Evolutionary conservation across 2,797 vertebrate genomes (phyloP).

Genomic region (Oceanodroma leucorhoa): DNA sequence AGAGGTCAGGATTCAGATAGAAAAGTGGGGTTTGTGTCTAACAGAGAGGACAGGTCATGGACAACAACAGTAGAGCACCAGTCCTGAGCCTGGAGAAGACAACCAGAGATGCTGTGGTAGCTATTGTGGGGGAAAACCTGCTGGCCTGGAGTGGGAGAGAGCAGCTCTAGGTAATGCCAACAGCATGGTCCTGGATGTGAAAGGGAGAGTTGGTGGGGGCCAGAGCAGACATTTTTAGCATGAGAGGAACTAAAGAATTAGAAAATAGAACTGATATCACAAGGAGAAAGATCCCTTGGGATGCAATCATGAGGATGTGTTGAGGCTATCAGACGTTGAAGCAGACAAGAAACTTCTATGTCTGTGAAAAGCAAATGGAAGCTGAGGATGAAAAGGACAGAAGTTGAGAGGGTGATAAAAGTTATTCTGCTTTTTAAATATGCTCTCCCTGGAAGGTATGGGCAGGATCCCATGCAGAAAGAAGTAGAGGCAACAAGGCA

Average conservation of each 20-base stretch:
- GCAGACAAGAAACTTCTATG: not conserved
- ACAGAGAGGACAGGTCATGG: not conserved
- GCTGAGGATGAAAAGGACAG: not conserved
- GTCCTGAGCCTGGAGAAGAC: not conserved
- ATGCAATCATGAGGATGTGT: not conserved
- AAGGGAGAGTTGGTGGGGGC: not conserved
- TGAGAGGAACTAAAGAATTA: not conserved
- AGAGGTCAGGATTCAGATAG: not conserved
- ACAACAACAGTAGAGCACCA: not conserved
- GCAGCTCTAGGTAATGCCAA: not conserved
- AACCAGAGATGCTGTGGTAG: not conserved
- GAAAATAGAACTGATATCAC: not conserved
- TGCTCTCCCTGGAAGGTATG: not conserved
- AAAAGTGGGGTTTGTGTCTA: not conserved
- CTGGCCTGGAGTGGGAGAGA: not conserved
- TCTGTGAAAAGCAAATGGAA: not conserved
- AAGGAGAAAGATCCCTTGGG: not conserved
- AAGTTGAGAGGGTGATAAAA: not conserved
- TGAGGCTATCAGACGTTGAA: not conserved
- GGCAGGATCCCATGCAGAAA: not conserved
- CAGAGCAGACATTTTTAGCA: not conserved
- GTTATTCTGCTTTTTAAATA: not conserved
- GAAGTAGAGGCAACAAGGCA: not conserved
- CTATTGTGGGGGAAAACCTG: not conserved
- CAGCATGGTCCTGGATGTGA: not conserved